These are phyloP conservation scores for Luffia ferchaultella DNA, from an alignment of 2,888 invertebrate species.

Conservation along the genomic window DNA sequence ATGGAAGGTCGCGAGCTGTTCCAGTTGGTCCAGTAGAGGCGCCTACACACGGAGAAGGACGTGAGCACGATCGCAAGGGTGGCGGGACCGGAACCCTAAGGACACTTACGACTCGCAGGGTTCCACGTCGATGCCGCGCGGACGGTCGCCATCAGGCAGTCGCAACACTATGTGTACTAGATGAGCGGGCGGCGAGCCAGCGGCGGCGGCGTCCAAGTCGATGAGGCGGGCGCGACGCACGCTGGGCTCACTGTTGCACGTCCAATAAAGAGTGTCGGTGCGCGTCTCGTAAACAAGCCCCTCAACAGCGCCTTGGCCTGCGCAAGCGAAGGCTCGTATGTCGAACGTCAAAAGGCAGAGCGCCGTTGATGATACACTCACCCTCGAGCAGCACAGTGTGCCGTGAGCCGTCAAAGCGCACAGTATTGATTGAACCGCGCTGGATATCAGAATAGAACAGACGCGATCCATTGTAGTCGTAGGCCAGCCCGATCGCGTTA, in stretches of 20 bases:
- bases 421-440: conserved; percentile 82
- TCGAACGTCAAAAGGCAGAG: too few relatives aligned
- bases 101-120: conserved; percentile 72
- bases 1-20: conserved; percentile 81
- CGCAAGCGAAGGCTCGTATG: too few relatives aligned
- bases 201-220: conserved; percentile 16
- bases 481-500: conserved; percentile 87
- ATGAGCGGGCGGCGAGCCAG: conserved; percentile 10
- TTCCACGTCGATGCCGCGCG: conserved; percentile 85
- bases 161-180: conserved; percentile 67
- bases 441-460: conserved; percentile 92
- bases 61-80: too few relatives aligned
- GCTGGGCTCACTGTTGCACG: conserved; percentile 78
- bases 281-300: conserved; percentile 81
- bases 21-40: conserved; percentile 93
- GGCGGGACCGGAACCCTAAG: too few relatives aligned
- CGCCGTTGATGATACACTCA: too few relatives aligned
- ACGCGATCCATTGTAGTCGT: conserved; percentile 73
- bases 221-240: conserved; percentile 24
- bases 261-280: conserved; percentile 82
- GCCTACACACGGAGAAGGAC: conserved; percentile 36
- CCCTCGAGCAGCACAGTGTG: conserved; percentile 75
- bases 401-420: conserved; percentile 80
- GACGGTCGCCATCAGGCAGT: conserved; percentile 76
- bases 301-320: conserved; percentile 86